Evolutionary conservation across 2,113 vertebrate genomes (phyloP), one percentile per base, ranked within the genome.

Genomic region (Colaptes auratus): DNA sequence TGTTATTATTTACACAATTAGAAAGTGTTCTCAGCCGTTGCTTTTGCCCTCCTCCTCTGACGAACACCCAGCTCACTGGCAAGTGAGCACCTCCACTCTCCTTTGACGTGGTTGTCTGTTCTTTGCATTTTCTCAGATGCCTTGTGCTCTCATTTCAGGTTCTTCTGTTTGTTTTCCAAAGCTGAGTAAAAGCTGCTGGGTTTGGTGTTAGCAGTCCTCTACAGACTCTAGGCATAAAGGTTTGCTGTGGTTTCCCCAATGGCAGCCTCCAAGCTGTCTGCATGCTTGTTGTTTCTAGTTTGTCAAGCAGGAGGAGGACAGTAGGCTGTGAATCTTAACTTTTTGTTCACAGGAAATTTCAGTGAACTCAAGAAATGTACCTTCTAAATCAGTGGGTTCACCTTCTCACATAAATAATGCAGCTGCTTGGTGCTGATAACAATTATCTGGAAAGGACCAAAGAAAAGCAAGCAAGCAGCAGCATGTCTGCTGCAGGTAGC

Each of bases 1-100:
- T 13, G 8, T 74, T 77, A 24, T 86, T 23, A 88, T 86, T 96
- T 96, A 97, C 94, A 70, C 3, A 97, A 97, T 76, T 94, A 82
- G 85, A 73, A 88, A n/a, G 61, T 76, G 83, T 96, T 90, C 89
- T 94, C 48, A 91, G 76, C 78, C 89, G 78, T 69, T 9, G 9
- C 24, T 78, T 50, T 44, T 46, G 52, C 36, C 9, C 21, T 53
- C 18, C 21, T 80, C 18, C 25, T 80, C 80, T 74, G 71, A 55
- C 33, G 33, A 44, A 25, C 20, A 35, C 65, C 42, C 48, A 24
- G 31, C 4, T 35, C 25, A 50, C 65, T 27, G 28, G 18, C 52
- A 36, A 71, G 52, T 27, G 31, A 87, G 30, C 19, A 42, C 48
- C 31, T 74, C 50, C 10, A 1, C 39, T 69, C n/a, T 76, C 59